Percentiles rank a stretch among this genome's conserved stretches.
phyloP scores from a whole-genome alignment of 2,888 invertebrate genomes.

The Pycnomerus fuliginosus region DNA sequence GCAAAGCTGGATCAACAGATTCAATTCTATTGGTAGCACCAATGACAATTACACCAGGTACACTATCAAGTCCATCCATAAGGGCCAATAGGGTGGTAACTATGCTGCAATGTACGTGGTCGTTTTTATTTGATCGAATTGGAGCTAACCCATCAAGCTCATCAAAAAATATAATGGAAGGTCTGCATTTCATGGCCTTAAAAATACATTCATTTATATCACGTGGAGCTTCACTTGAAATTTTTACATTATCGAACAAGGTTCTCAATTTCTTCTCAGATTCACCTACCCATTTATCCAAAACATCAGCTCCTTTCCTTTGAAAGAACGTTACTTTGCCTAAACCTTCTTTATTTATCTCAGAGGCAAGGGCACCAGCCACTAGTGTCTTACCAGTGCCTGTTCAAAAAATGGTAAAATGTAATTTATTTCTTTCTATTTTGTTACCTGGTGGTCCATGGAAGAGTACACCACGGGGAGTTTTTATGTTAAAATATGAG shows the following conservation, averaged over 20 bases:
- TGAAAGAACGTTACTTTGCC: slow-evolving; percentile 48
- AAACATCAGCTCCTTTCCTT: slow-evolving; percentile 49
- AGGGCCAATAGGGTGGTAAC: slow-evolving; percentile 86
- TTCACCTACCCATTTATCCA: slow-evolving; percentile 51
- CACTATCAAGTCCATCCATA: slow-evolving; percentile 84
- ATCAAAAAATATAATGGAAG: slow-evolving; percentile 40
- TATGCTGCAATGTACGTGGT: slow-evolving; percentile 89
- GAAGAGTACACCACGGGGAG: slow-evolving; percentile 48
- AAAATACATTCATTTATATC: neutral
- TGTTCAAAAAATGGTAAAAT: too few species aligned
- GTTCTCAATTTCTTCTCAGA: slow-evolving; percentile 48
- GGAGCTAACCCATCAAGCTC: slow-evolving; percentile 77
- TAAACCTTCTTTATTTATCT: slow-evolving; percentile 43
- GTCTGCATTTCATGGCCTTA: slow-evolving; percentile 15
- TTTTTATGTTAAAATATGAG: slow-evolving; percentile 47
- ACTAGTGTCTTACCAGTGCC: slow-evolving; percentile 51
- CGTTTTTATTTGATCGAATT: slow-evolving; percentile 82
- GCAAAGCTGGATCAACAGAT: slow-evolving; percentile 85
- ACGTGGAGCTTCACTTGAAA: neutral
- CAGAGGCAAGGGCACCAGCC: slow-evolving; percentile 48
- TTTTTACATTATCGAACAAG: slow-evolving; percentile 44
- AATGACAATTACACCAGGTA: slow-evolving; percentile 78
- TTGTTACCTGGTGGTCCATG: slow-evolving; percentile 48
- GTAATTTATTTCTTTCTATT: too few species aligned
- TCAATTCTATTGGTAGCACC: slow-evolving; percentile 91